Conservation (phyloP, 2,113 vertebrate genomes). For the Tupaia tana region DNA sequence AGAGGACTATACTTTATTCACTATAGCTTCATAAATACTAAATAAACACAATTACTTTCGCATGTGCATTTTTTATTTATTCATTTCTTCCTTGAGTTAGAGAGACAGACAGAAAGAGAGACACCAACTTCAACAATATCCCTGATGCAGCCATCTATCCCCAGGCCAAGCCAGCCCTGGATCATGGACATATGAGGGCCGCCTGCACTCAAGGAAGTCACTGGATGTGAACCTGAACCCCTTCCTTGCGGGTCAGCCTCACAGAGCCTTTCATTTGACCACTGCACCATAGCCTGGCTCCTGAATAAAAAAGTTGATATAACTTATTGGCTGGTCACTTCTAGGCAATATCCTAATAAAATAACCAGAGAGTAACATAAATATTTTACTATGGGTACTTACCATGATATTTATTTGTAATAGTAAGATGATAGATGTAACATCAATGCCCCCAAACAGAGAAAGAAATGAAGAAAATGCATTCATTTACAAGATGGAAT, state of each 20-base stretch:
- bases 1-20: not conserved
- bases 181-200: no score
- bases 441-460: not conserved
- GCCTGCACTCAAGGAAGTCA: no score
- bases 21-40: not conserved
- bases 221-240: no score
- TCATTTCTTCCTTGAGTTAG: no score
- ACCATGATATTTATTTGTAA: not conserved
- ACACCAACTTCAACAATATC: no score
- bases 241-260: no score
- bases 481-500: not conserved
- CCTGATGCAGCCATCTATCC: no score
- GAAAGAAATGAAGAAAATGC: not conserved
- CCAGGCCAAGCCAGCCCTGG: no score
- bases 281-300: no score
- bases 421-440: not conserved
- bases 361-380: not conserved
- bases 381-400: conserved; percentile 2
- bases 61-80: no score
- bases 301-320: not conserved
- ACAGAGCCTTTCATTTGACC: no score
- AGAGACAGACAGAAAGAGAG: no score
- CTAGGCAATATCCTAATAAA: not conserved
- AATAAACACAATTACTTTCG: not conserved
- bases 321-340: not conserved